These are phyloP conservation scores for Mycteria americana DNA, from an alignment of 2,797 vertebrate genomes.

Conservation along the genomic window DNA sequence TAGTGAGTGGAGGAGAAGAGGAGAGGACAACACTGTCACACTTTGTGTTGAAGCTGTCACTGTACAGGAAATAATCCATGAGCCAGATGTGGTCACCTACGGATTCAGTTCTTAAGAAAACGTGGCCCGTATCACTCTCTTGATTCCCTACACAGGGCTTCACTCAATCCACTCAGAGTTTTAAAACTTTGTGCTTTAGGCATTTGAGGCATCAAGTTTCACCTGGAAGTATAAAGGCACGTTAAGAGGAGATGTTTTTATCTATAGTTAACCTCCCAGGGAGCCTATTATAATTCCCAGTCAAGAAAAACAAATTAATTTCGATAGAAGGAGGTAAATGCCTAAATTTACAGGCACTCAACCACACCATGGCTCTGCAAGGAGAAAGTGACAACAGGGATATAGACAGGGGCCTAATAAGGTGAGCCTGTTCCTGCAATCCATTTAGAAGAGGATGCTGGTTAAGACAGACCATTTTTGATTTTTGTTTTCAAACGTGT, in stretches of 20 bases:
- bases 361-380: background rate
- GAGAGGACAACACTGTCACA: background rate
- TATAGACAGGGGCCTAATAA: background rate
- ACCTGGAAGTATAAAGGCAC: background rate
- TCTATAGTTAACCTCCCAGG: background rate
- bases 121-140: background rate
- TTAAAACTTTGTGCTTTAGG: background rate
- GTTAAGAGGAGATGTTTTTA: background rate
- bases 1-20: background rate
- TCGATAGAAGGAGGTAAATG: background rate
- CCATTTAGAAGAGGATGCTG: background rate
- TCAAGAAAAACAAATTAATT: background rate
- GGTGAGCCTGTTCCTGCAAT: background rate
- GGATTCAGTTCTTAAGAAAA: background rate
- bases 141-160: background rate
- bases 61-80: background rate
- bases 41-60: background rate
- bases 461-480: background rate
- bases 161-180: background rate
- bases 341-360: background rate
- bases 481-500: background rate
- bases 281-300: background rate
- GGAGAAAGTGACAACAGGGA: background rate
- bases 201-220: background rate
- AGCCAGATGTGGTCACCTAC: background rate